These are phyloP conservation scores for Tipula confusa DNA, from an alignment of 2,888 invertebrate species.

Conservation along the genomic window DNA sequence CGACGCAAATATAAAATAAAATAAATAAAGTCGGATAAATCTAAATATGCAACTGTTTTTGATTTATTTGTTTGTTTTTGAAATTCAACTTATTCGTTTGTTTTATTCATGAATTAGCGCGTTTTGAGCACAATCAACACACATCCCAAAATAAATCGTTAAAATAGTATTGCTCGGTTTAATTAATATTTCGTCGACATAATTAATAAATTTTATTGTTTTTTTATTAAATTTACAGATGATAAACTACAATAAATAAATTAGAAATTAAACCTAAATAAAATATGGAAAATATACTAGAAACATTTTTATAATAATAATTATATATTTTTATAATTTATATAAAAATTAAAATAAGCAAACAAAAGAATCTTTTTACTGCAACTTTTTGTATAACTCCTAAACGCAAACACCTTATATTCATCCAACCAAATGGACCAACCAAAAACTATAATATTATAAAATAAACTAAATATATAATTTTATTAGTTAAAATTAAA, in stretches of 20 bases:
- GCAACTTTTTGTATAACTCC: not conserved
- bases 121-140: no score
- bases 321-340: not conserved
- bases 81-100: no score
- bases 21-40: no score
- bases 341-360: not conserved
- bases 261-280: not conserved
- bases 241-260: not conserved
- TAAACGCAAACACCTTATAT: no score
- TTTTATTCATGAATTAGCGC: no score
- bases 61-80: no score
- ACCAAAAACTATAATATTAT: not conserved
- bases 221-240: not conserved
- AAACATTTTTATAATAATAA: not conserved
- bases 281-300: not conserved
- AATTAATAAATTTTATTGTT: not conserved
- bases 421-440: not conserved
- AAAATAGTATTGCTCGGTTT: no score
- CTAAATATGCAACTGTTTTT: no score
- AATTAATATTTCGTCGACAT: no score
- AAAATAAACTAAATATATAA: not conserved
- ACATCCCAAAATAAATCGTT: no score
- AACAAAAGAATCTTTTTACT: not conserved
- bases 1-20: not conserved
- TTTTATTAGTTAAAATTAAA: not conserved